Evolutionary conservation across 2,797 vertebrate genomes (phyloP), one percentile per base, ranked within the genome.

Genomic region (Aeoliscus strigatus): DNA sequence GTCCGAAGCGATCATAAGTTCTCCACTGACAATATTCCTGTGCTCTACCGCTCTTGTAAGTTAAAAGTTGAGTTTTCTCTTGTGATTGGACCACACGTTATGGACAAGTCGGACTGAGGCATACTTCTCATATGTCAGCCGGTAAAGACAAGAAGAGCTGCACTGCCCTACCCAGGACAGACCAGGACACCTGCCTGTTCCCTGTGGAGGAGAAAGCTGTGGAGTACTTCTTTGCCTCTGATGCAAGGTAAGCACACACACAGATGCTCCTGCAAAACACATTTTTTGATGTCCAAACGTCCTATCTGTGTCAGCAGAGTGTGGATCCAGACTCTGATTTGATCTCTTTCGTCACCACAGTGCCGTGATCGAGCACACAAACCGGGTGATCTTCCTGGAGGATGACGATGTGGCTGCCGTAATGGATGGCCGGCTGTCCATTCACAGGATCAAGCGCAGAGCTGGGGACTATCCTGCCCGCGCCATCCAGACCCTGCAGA

Each of bases 191-290:
- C 61, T 2, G 90, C 91, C 61, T 84, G 81, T 77, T 83, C 87
- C 15, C 90, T 2, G 87, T 90, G 5, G 90, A 90, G 4, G 78
- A 85, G 47, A 87, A 87, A 26, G 88, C 91, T 0, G 91, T 97
- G 75, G 95, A 98, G 73, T 97, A 92, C 76, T 98, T 91, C 84
- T 98, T 98, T 51, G 95, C 94, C 47, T 98, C 95, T 17, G 94
- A 97, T 28, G 95, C 94, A 17, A 97, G 94, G 95, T 97, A 75
- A 63, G 94, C 74, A 92, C n/a, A n/a, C n/a, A n/a, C n/a, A n/a
- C n/a, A n/a, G n/a, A n/a, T n/a, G n/a, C n/a, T n/a, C n/a, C n/a
- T n/a, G n/a, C n/a, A n/a, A n/a, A n/a, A n/a, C n/a, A n/a, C n/a
- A n/a, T n/a, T n/a, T n/a, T n/a, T n/a, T n/a, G n/a, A n/a, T n/a